Conservation (phyloP, 1,140 invertebrate species). For the Heliconius hewitsoni region DNA sequence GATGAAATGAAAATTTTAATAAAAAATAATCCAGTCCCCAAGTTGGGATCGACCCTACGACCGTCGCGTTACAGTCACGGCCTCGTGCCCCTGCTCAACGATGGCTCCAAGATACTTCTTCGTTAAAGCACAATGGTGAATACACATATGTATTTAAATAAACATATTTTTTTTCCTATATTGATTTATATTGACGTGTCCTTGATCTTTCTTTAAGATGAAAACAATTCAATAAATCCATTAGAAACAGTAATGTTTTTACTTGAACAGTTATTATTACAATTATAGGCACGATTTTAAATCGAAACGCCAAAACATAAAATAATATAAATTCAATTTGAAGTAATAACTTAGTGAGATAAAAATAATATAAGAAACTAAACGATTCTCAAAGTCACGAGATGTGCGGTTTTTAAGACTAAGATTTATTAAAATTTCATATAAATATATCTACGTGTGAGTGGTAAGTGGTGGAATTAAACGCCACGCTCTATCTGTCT, state of each 20-base stretch:
- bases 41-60: no score
- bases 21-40: no score
- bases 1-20: no score
- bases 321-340: not conserved
- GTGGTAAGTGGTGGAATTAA: no score
- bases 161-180: not conserved
- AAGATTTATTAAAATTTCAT: not conserved
- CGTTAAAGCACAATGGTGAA: no score
- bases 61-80: no score
- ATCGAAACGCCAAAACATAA: not conserved
- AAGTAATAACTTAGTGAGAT: not conserved
- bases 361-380: not conserved
- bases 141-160: no score
- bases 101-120: no score
- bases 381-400: not conserved
- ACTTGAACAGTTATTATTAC: not conserved
- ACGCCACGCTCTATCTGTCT: no score
- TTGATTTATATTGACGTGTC: not conserved
- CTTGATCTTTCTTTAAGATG: not conserved
- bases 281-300: not conserved
- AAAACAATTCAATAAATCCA: not conserved
- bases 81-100: no score
- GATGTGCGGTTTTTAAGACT: not conserved
- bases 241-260: not conserved
- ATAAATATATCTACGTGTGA: no score